Conservation (phyloP, 2,888 invertebrate species). For the Epinotia brunnichana region DNA sequence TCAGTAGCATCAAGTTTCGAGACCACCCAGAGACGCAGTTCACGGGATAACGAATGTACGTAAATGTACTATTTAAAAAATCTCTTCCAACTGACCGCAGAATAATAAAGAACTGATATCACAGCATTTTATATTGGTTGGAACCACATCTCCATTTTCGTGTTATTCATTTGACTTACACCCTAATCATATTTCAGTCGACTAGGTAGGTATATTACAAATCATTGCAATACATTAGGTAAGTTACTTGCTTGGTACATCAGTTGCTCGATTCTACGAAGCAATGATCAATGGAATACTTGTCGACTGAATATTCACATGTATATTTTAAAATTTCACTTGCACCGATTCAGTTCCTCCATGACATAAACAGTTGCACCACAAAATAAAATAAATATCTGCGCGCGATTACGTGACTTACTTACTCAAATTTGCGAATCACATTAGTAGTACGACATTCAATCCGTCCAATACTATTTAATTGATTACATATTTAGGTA, state of each 20-base stretch:
- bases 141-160: conserved; percentile 59
- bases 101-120: conserved; percentile 76
- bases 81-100: conserved; percentile 45
- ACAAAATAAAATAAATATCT: not conserved
- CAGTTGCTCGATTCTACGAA: not conserved
- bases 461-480: conserved; percentile 20
- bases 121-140: conserved; percentile 80
- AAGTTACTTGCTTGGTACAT: not conserved
- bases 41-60: conserved; percentile 14
- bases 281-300: not conserved
- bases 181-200: conserved; percentile 42
- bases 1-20: conserved; percentile 39
- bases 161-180: conserved; percentile 53
- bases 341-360: conserved; percentile 24
- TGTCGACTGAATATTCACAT: conserved; percentile 30
- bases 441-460: not conserved
- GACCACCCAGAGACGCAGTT: conserved; percentile 41
- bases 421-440: not conserved
- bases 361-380: not conserved
- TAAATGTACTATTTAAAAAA: conserved; percentile 25
- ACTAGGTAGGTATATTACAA: conserved; percentile 57
- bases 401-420: not conserved
- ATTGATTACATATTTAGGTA: conserved; percentile 39
- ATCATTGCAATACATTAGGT: conserved; percentile 20
- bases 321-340: conserved; percentile 23